phyloP scores from a whole-genome alignment of 1,140 invertebrate genomes.

The Papilio xuthus region DNA sequence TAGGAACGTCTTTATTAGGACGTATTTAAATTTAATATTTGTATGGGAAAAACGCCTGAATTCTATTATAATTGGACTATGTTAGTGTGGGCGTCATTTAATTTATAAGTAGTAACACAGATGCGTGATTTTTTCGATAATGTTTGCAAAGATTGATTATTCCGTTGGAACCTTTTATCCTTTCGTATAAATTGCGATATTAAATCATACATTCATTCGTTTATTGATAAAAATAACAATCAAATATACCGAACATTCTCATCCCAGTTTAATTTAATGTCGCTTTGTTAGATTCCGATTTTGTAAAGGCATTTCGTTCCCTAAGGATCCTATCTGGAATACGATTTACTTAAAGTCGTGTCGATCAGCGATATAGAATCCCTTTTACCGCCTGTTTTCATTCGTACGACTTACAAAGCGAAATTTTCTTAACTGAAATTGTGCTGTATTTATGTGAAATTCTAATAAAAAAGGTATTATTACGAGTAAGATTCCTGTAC shows the following conservation, averaged over 20 bases:
- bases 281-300: not conserved
- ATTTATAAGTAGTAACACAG: no score
- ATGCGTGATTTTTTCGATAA: no score
- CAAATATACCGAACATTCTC: not conserved
- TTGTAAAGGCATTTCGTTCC: not conserved
- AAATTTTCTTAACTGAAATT: not conserved
- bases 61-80: no score
- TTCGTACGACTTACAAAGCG: not conserved
- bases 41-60: no score
- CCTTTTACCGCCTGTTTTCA: not conserved
- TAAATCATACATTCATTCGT: not conserved
- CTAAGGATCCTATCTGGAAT: not conserved
- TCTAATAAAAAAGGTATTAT: no score
- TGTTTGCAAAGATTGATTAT: no score
- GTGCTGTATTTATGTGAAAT: not conserved
- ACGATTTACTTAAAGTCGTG: conserved; percentile 2
- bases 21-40: not conserved
- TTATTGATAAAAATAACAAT: not conserved
- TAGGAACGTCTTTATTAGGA: not conserved
- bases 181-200: no score
- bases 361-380: conserved; percentile 4
- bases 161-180: no score
- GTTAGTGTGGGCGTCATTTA: no score
- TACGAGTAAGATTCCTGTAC: no score
- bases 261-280: not conserved